A percentile compares a stretch with the other conserved stretches of the same genome.
Conservation (phyloP, 2,113 vertebrate species). For the Cryptotis parvus region DNA sequence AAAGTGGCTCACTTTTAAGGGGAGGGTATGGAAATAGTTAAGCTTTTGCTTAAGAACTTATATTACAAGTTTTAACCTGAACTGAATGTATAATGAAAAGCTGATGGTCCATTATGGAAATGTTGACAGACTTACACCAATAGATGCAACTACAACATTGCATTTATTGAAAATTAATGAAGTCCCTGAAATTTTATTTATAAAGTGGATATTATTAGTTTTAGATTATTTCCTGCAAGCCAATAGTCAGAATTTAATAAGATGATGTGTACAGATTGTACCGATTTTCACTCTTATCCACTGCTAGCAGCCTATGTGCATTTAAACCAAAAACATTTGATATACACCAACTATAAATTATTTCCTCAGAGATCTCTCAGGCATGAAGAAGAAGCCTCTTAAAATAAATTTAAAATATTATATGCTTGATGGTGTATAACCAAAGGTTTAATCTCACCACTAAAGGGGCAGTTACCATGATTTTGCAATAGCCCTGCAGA, state of each 20-base stretch:
- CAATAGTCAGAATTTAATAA: slow-evolving; percentile 87
- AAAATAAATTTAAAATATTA: slow-evolving; percentile 92
- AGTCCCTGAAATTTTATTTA: slow-evolving; percentile 85
- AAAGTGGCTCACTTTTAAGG: slow-evolving; percentile 40
- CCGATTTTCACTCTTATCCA: slow-evolving; percentile 86
- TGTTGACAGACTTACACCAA: slow-evolving; percentile 72
- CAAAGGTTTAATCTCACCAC: slow-evolving; percentile 88
- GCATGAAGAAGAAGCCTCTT: slow-evolving; percentile 90
- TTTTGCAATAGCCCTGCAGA: slow-evolving; percentile 89
- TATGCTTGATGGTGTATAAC: slow-evolving; percentile 90
- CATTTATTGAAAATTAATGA: slow-evolving; percentile 87
- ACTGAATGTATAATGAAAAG: neutral
- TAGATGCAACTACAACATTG: slow-evolving; percentile 72
- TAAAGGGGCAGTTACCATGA: slow-evolving; percentile 87
- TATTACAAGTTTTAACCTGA: slow-evolving; percentile 20
- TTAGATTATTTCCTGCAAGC: slow-evolving; percentile 84
- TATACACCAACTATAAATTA: slow-evolving; percentile 89
- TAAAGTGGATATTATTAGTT: slow-evolving; percentile 85
- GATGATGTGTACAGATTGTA: slow-evolving; percentile 85
- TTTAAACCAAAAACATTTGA: slow-evolving; percentile 87
- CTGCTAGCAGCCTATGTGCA: slow-evolving; percentile 85
- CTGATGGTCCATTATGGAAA: slow-evolving; percentile 48
- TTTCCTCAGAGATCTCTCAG: slow-evolving; percentile 87
- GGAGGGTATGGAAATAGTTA: neutral
- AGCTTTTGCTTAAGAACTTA: slow-evolving; percentile 29